Percentiles rank a stretch among this genome's conserved stretches.
Evolutionary conservation across 1,140 invertebrate species (phyloP).

Genomic region (Brachionus sp.): DNA sequence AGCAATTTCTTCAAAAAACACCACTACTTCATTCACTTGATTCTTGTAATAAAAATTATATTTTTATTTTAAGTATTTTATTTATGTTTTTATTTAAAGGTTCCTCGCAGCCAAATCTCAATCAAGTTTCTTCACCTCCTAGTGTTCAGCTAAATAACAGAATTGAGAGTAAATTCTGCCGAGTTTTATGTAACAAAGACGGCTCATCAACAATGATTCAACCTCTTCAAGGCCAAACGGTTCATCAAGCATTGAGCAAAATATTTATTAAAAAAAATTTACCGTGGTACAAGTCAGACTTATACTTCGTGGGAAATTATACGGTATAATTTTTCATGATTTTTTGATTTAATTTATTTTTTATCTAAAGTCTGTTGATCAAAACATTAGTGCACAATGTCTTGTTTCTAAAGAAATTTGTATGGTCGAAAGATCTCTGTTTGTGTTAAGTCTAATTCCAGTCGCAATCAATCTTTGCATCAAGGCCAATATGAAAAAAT

Average conservation of each 20-base stretch:
- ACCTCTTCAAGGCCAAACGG: not conserved
- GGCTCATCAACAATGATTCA: constrained; percentile 44
- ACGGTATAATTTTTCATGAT: not conserved
- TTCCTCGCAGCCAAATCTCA: not conserved
- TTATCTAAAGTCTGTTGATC: not conserved
- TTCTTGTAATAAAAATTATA: not conserved
- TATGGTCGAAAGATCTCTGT: constrained; percentile 12
- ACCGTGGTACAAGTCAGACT: constrained; percentile 37
- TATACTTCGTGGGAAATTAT: constrained; percentile 37
- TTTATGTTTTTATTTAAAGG: not conserved
- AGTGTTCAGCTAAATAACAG: not conserved
- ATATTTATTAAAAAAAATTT: constrained; percentile 28
- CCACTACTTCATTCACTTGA: not conserved
- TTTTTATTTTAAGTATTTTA: not conserved
- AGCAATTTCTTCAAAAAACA: not conserved
- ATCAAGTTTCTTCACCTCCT: not conserved
- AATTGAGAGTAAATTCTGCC: constrained; percentile 30
- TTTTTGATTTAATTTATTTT: not conserved
- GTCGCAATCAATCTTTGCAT: constrained; percentile 40
- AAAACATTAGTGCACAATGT: not conserved
- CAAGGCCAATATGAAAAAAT: constrained; percentile 26
- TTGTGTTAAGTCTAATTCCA: constrained; percentile 21
- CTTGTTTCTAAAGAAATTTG: constrained; percentile 30
- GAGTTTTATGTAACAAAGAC: constrained; percentile 37
- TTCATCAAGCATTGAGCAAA: constrained; percentile 26